A percentile compares a stretch with the other conserved stretches of the same genome.
phyloP scores from a whole-genome alignment of 2,888 invertebrate species.

The Antitype chi region DNA sequence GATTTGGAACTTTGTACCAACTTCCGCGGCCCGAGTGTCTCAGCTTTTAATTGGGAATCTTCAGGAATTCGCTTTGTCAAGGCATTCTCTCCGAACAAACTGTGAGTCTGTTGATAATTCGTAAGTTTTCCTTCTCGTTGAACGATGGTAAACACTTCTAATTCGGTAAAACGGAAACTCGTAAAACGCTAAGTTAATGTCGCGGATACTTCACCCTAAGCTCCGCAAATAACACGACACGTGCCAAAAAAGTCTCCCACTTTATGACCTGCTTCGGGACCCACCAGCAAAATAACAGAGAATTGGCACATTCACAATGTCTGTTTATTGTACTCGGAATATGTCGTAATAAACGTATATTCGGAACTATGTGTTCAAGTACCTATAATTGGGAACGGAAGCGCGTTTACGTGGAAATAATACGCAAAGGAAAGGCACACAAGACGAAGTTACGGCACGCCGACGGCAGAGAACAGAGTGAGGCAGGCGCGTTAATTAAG shows the following conservation, averaged over 20 bases:
- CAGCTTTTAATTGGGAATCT: constrained; percentile 89
- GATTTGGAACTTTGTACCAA: constrained; percentile 87
- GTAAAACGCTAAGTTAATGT: constrained; percentile 61
- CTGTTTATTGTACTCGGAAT: constrained; percentile 55
- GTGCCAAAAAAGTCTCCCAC: constrained; percentile 67
- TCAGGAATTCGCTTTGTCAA: constrained; percentile 87
- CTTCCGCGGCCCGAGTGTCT: constrained; percentile 84
- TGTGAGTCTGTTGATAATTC: constrained; percentile 79
- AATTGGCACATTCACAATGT: constrained; percentile 66
- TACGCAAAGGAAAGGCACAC: constrained; percentile 73
- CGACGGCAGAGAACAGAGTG: constrained; percentile 66
- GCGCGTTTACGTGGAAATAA: constrained; percentile 74
- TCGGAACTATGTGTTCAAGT: constrained; percentile 57
- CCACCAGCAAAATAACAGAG: constrained; percentile 59
- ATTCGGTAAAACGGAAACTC: constrained; percentile 59
- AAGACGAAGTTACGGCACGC: constrained; percentile 72
- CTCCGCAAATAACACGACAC: constrained; percentile 57
- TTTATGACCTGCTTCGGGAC: constrained; percentile 53
- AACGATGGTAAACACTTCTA: constrained; percentile 66
- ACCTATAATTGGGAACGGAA: constrained; percentile 68
- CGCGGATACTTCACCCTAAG: constrained; percentile 46
- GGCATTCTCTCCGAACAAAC: constrained; percentile 83
- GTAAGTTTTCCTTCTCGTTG: constrained; percentile 55
- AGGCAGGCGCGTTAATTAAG: constrained; percentile 84
- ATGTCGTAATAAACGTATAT: constrained; percentile 51